Conservation (phyloP, 2,797 vertebrate species). For the Microtus obscurus region DNA sequence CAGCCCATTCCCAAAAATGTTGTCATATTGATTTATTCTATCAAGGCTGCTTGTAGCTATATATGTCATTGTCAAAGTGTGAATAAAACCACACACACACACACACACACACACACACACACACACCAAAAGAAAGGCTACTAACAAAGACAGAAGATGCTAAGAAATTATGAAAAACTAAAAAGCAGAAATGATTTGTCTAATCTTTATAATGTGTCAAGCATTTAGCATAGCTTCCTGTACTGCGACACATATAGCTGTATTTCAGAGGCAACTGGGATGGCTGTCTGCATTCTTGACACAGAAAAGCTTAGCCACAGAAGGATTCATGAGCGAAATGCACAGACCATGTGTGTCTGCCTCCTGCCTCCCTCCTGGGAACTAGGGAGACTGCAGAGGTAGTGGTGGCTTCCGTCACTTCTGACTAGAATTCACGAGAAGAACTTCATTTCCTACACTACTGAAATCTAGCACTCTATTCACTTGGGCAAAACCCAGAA, state of each 20-base stretch:
- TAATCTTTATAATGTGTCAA: neutral
- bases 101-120: neutral
- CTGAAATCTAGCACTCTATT: neutral
- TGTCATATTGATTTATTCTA: conserved; percentile 32
- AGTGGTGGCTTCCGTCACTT: neutral
- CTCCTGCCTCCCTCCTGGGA: neutral
- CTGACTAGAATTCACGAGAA: neutral
- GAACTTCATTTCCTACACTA: neutral
- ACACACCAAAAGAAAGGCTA: neutral
- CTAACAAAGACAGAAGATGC: neutral
- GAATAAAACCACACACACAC: neutral
- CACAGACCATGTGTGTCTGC: neutral
- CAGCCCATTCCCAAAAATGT: neutral
- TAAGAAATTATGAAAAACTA: conserved; percentile 8
- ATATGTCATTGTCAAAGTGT: neutral
- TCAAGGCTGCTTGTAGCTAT: neutral
- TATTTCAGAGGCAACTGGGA: conserved; percentile 11
- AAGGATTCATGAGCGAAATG: neutral
- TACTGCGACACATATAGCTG: neutral
- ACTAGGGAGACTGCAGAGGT: neutral
- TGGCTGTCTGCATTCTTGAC: conserved; percentile 14
- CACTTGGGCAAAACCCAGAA: neutral
- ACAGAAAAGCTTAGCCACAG: neutral
- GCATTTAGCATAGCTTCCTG: neutral
- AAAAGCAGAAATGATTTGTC: neutral